phyloP scores from a whole-genome alignment of 2,797 vertebrate species.

The Chiloscyllium punctatum region DNA sequence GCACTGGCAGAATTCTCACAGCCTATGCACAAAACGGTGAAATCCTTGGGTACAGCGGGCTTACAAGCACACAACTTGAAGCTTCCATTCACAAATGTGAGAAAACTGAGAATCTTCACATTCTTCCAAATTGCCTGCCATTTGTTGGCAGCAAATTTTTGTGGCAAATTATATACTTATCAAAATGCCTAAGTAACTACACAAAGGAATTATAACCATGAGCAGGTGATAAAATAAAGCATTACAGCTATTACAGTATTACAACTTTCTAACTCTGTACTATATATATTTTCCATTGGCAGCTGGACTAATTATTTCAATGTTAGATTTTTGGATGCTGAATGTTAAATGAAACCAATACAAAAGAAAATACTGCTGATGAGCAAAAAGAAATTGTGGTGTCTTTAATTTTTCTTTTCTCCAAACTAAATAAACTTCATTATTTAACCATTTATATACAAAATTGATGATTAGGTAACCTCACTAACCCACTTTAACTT shows the following conservation, averaged over 20 bases:
- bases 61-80: neutral
- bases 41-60: neutral
- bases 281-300: slow-evolving; percentile 3
- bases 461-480: neutral
- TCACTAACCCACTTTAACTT: neutral
- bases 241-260: neutral
- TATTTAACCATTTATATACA: neutral
- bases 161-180: neutral
- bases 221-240: neutral
- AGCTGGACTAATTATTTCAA: neutral
- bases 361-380: neutral
- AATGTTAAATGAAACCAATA: neutral
- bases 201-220: neutral
- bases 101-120: neutral
- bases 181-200: neutral
- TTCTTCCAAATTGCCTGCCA: neutral
- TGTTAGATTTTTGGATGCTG: neutral
- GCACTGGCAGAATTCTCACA: neutral
- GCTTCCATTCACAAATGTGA: neutral
- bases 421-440: neutral
- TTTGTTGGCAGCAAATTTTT: neutral
- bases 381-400: neutral
- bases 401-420: neutral
- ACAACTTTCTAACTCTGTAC: neutral
- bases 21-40: neutral